Conservation (phyloP, 1,140 invertebrate species). For the Drosophila micromelanica region DNA sequence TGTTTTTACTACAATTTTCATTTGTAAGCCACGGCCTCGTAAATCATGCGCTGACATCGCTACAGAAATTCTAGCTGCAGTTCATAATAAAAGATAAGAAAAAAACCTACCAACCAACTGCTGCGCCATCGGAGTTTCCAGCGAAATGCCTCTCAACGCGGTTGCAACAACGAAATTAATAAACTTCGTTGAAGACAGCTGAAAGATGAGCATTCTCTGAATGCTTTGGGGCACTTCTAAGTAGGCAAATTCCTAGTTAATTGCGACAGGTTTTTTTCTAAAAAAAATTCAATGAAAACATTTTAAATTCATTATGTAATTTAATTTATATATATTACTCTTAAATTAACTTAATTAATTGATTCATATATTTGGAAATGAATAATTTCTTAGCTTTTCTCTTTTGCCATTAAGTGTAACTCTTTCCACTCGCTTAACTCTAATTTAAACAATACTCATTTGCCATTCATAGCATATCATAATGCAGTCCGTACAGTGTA, state of each 20-base stretch:
- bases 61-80: slow-evolving; percentile 72
- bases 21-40: slow-evolving; percentile 73
- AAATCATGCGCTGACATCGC: slow-evolving; percentile 80
- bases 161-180: slow-evolving; percentile 61
- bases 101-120: slow-evolving; percentile 26
- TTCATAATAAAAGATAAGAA: slow-evolving; percentile 69
- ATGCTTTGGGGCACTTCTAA: background rate
- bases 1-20: slow-evolving; percentile 75
- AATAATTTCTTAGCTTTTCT: background rate
- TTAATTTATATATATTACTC: no score
- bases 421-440: background rate
- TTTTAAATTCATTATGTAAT: no score
- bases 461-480: background rate
- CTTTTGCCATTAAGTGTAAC: background rate
- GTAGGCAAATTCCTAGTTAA: background rate
- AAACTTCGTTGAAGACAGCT: slow-evolving; percentile 47
- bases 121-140: slow-evolving; percentile 24
- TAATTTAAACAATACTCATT: slow-evolving; percentile 5
- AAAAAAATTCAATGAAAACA: no score
- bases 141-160: slow-evolving; percentile 17
- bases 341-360: no score
- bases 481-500: background rate
- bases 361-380: no score
- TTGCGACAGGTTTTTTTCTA: background rate
- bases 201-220: background rate